These are phyloP conservation scores for Nannoperca obscura DNA, from an alignment of 2,797 vertebrate species.

Conservation along the genomic window DNA sequence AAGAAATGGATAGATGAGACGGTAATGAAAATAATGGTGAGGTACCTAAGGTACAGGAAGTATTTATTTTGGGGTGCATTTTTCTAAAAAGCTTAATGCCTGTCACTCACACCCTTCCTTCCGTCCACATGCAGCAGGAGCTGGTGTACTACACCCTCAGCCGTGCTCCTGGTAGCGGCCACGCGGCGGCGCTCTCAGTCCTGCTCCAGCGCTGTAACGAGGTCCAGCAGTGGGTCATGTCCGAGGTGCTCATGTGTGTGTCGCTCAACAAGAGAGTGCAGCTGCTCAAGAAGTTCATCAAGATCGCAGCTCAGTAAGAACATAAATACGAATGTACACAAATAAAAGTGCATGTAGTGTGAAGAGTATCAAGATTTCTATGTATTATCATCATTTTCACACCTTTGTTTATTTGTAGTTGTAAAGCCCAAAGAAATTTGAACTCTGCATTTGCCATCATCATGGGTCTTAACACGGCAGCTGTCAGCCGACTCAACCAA, in stretches of 20 bases:
- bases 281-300: slow-evolving; percentile 98
- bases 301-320: slow-evolving; percentile 98
- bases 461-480: slow-evolving; percentile 97
- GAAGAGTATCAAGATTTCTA: not conserved
- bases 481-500: slow-evolving; percentile 94
- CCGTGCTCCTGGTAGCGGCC: slow-evolving; percentile 88
- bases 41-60: not conserved
- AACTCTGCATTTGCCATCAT: slow-evolving; percentile 98
- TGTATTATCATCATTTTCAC: not conserved
- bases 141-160: slow-evolving; percentile 97
- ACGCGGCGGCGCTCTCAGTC: slow-evolving; percentile 92
- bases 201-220: slow-evolving; percentile 97
- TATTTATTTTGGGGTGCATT: not conserved
- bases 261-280: slow-evolving; percentile 96
- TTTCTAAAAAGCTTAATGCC: not conserved
- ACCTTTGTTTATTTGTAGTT: slow-evolving; percentile 79
- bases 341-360: not conserved
- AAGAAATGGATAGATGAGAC: not conserved
- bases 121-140: slow-evolving; percentile 89
- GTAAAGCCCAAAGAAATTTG: slow-evolving; percentile 96
- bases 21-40: not conserved
- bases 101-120: not conserved
- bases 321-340: not conserved
- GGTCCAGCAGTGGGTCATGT: slow-evolving; percentile 98
- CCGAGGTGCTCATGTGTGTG: slow-evolving; percentile 94